Conservation (phyloP, 1,140 invertebrate species). For the Amyelois transitella region DNA sequence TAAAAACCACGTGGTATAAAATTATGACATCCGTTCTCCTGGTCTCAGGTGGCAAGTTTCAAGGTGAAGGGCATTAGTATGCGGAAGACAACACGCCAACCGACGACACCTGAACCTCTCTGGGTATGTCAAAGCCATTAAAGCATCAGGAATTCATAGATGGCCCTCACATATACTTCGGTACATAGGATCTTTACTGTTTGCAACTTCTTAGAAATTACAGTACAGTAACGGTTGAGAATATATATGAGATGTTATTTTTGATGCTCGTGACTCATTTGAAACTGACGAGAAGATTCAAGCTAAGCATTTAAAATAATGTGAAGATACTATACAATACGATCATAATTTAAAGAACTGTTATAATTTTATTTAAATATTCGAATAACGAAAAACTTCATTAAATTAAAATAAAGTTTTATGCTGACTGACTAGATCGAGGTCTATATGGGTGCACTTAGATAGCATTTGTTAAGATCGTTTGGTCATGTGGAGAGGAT, state of each 20-base stretch:
- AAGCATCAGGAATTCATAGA: background rate
- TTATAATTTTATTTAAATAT: too few relatives aligned
- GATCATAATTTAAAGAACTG: too few relatives aligned
- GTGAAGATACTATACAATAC: too few relatives aligned
- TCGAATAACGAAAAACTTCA: too few relatives aligned
- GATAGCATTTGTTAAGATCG: too few relatives aligned
- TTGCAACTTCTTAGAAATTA: background rate
- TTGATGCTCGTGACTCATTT: too few relatives aligned
- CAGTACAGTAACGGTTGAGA: background rate
- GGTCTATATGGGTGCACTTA: too few relatives aligned
- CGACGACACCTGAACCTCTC: conserved; percentile 32
- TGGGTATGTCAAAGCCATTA: conserved; percentile 15
- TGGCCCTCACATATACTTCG: background rate
- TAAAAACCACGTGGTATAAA: conserved; percentile 12
- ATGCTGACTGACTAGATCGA: too few relatives aligned
- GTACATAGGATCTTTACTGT: background rate
- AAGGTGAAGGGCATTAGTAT: conserved; percentile 52
- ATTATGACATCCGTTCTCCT: conserved; percentile 13
- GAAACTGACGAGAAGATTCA: background rate
- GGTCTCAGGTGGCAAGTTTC: conserved; percentile 16
- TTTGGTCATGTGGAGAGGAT: too few relatives aligned
- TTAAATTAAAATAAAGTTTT: too few relatives aligned
- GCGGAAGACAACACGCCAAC: conserved; percentile 33
- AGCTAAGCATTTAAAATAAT: too few relatives aligned
- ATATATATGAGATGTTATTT: too few relatives aligned